Evolutionary conservation across 2,888 invertebrate genomes (phyloP).

Genomic region (Cremastinae sp.): DNA sequence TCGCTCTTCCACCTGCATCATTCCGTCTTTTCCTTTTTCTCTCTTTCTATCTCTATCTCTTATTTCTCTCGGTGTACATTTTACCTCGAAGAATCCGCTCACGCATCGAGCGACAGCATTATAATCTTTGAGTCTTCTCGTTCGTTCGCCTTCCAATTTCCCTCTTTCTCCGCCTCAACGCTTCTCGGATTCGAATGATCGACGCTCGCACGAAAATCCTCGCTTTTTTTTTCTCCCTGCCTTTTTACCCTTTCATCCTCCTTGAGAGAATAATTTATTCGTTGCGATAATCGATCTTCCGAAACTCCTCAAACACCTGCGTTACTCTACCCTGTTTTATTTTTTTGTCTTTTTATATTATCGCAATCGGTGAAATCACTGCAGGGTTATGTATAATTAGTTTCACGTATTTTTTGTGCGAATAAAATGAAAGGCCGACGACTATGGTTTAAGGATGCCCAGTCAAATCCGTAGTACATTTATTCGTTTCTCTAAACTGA

Average conservation of each 20-base stretch:
- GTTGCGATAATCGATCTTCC: slow-evolving; percentile 41
- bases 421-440: too few species aligned
- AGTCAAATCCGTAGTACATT: too few species aligned
- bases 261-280: slow-evolving; percentile 37
- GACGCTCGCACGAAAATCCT: slow-evolving; percentile 6
- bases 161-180: neutral
- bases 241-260: neutral
- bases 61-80: too few species aligned
- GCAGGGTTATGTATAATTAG: too few species aligned
- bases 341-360: neutral
- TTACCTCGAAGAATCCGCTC: neutral
- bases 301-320: slow-evolving; percentile 34
- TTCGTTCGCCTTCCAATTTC: slow-evolving; percentile 10
- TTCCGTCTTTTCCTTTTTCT: slow-evolving; percentile 14
- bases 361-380: too few species aligned
- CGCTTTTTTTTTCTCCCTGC: neutral
- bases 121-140: slow-evolving; percentile 28
- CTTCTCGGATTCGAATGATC: neutral
- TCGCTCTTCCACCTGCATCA: slow-evolving; percentile 20
- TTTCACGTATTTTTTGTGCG: neutral
- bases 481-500: too few species aligned
- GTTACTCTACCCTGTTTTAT: neutral
- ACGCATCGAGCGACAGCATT: neutral
- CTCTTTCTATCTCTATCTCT: neutral
- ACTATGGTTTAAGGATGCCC: too few species aligned